phyloP scores from a whole-genome alignment of 2,888 invertebrate genomes.

The Andrena bicolor region DNA sequence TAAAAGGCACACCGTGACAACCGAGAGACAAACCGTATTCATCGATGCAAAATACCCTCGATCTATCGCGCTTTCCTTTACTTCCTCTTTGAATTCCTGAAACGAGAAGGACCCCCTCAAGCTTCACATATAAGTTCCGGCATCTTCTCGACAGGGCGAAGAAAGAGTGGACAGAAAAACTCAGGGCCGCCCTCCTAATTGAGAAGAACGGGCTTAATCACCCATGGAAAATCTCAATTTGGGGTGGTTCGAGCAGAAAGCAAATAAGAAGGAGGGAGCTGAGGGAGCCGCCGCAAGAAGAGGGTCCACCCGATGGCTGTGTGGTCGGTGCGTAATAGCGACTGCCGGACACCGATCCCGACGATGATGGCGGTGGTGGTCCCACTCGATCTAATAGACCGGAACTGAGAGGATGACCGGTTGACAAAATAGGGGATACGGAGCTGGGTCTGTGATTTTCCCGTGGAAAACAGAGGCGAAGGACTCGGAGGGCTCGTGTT shows the following conservation, averaged over 20 bases:
- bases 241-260: constrained; percentile 81
- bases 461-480: constrained; percentile 35
- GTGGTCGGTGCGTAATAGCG: constrained; percentile 41
- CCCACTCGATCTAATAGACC: constrained; percentile 83
- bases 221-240: constrained; percentile 84
- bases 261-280: constrained; percentile 82
- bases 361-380: constrained; percentile 70
- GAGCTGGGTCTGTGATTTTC: constrained; percentile 61
- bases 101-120: background rate
- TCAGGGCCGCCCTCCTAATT: constrained; percentile 76
- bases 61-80: background rate
- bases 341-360: constrained; percentile 17
- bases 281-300: constrained; percentile 50
- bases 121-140: background rate
- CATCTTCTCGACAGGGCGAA: constrained; percentile 17
- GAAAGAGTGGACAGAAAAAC: constrained; percentile 39
- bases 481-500: constrained; percentile 31
- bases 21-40: no score
- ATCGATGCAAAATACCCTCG: background rate
- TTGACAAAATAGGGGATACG: constrained; percentile 63
- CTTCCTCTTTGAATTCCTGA: background rate
- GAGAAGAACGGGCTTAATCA: constrained; percentile 82
- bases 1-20: no score
- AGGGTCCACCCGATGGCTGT: constrained; percentile 46
- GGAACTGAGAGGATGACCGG: constrained; percentile 82